These are phyloP conservation scores for Epinotia nisella DNA, from an alignment of 2,888 invertebrate genomes.

Conservation along the genomic window DNA sequence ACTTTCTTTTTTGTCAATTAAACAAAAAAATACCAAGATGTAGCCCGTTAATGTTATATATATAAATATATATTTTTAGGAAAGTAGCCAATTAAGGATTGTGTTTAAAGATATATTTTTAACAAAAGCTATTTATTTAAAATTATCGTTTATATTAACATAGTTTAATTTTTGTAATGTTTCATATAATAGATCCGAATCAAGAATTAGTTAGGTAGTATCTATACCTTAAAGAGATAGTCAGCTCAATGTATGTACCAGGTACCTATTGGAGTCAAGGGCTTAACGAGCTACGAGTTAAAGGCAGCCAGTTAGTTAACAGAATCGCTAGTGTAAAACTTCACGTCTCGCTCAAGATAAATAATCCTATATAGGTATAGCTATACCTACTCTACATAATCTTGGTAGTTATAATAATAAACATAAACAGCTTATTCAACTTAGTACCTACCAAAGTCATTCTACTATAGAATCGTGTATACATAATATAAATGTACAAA, in stretches of 20 bases:
- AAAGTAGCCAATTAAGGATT: too few species aligned
- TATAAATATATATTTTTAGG: too few species aligned
- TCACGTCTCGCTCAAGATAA: constrained; percentile 10
- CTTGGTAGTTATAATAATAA: background rate
- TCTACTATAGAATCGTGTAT: constrained; percentile 40
- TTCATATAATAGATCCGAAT: background rate
- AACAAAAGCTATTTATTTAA: too few species aligned
- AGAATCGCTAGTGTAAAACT: constrained; percentile 14
- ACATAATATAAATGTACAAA: constrained; percentile 55
- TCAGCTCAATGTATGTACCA: constrained; percentile 1
- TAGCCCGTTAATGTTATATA: too few species aligned
- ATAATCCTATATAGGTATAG: constrained; percentile 1
- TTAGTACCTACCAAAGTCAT: constrained; percentile 47
- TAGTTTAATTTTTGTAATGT: background rate
- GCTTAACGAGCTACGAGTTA: constrained; percentile 9
- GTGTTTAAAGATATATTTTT: too few species aligned
- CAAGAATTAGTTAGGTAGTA: background rate
- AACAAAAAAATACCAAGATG: too few species aligned
- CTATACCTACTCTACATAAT: too few species aligned
- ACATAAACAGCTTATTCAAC: constrained; percentile 35
- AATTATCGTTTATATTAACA: too few species aligned
- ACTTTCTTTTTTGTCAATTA: too few species aligned
- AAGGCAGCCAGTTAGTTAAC: constrained; percentile 9
- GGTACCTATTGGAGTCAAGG: constrained; percentile 29
- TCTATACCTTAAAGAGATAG: constrained; percentile 3